Evolutionary conservation across 1,140 invertebrate genomes (phyloP).

Genomic region (Polypedilum vanderplanki): DNA sequence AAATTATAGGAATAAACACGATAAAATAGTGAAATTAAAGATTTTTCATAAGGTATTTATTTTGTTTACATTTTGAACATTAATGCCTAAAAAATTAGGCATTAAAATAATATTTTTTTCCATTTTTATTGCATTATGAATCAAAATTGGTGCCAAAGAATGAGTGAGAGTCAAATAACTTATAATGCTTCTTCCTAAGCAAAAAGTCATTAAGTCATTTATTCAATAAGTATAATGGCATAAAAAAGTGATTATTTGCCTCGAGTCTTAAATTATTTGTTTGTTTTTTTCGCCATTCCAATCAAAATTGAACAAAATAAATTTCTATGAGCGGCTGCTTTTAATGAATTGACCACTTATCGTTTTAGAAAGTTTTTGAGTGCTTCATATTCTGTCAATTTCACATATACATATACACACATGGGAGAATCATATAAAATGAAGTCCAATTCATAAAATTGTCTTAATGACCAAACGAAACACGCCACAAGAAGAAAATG

Average conservation of each 20-base stretch:
- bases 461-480: background rate
- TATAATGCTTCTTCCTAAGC: too few relatives aligned
- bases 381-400: background rate
- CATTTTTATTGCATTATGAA: too few relatives aligned
- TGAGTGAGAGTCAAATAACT: too few relatives aligned
- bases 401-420: background rate
- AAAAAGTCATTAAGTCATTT: background rate
- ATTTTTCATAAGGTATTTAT: too few relatives aligned
- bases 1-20: too few relatives aligned
- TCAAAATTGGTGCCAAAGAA: too few relatives aligned
- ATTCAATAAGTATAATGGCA: background rate
- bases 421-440: too few relatives aligned
- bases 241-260: slow-evolving; percentile 12
- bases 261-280: background rate
- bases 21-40: too few relatives aligned
- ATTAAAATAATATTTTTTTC: too few relatives aligned
- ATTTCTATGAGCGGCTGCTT: background rate
- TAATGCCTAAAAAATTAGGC: too few relatives aligned
- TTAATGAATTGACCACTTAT: slow-evolving; percentile 13
- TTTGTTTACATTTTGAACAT: too few relatives aligned
- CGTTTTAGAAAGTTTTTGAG: slow-evolving; percentile 18
- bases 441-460: background rate
- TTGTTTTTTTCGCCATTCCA: background rate
- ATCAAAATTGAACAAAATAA: background rate
- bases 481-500: background rate